phyloP scores from a whole-genome alignment of 2,888 invertebrate species.

The Metopia argyrocephala region DNA sequence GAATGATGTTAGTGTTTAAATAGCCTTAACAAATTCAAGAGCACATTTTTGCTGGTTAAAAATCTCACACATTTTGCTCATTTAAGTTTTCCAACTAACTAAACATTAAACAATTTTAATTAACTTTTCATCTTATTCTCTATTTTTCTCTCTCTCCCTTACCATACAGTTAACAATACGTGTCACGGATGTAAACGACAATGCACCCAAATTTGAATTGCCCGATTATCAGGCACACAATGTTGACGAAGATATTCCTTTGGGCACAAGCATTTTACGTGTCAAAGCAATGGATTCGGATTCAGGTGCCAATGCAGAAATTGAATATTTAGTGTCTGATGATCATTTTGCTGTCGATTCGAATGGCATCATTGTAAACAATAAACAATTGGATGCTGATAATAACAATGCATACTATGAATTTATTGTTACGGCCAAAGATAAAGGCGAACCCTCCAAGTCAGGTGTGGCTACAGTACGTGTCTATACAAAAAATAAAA shows the following conservation, averaged over 20 bases:
- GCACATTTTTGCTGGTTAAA: not conserved
- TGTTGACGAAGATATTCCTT: slow-evolving; percentile 95
- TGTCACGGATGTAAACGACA: slow-evolving; percentile 98
- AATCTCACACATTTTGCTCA: not conserved
- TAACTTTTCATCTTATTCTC: not conserved
- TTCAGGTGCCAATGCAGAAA: slow-evolving; percentile 96
- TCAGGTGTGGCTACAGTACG: slow-evolving; percentile 96
- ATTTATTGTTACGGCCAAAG: slow-evolving; percentile 95
- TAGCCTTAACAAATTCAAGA: too few species aligned
- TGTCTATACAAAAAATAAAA: slow-evolving; percentile 98
- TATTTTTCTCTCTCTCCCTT: not conserved
- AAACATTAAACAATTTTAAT: too few species aligned
- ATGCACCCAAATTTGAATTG: slow-evolving; percentile 96
- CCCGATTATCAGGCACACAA: slow-evolving; percentile 98
- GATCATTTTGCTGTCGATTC: slow-evolving; percentile 97
- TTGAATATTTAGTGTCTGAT: slow-evolving; percentile 93
- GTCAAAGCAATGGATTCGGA: slow-evolving; percentile 97
- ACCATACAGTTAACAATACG: slow-evolving; percentile 90
- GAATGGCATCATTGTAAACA: slow-evolving; percentile 94
- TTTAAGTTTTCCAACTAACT: too few species aligned
- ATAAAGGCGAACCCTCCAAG: slow-evolving; percentile 95
- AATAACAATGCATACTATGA: slow-evolving; percentile 98
- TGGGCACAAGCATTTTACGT: slow-evolving; percentile 94
- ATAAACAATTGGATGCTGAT: slow-evolving; percentile 95
- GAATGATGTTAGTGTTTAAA: too few species aligned